A percentile compares a stretch with the other conserved stretches of the same genome.
These are phyloP conservation scores for Ecliptopera silaceata DNA, from an alignment of 2,888 invertebrate species.

Conservation along the genomic window DNA sequence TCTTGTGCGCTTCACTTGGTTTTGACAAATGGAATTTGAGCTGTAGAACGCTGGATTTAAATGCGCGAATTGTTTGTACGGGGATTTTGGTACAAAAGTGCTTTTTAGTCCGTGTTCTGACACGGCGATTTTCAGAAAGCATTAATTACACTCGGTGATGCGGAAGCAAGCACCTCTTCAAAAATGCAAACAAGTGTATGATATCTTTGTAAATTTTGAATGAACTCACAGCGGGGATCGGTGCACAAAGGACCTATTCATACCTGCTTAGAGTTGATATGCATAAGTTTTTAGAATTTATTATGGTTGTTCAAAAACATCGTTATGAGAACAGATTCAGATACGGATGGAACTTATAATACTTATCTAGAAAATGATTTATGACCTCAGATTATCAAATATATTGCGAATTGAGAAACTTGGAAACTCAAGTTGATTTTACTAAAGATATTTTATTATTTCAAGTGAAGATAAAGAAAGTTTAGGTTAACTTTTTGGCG, in stretches of 20 bases:
- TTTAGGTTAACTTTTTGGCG: too few relatives aligned
- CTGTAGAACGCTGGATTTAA: background rate
- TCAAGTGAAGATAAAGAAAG: too few relatives aligned
- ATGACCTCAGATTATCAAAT: too few relatives aligned
- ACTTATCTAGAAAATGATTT: too few relatives aligned
- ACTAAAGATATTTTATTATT: too few relatives aligned
- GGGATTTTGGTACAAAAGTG: background rate
- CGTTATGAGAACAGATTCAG: too few relatives aligned
- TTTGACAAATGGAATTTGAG: slow-evolving; percentile 3
- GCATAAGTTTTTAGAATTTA: too few relatives aligned
- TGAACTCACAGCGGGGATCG: background rate
- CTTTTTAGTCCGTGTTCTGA: slow-evolving; percentile 14
- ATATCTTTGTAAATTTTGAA: slow-evolving; percentile 17
- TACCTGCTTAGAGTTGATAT: background rate
- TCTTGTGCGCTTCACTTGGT: background rate
- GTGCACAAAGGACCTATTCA: background rate
- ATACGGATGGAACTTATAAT: too few relatives aligned
- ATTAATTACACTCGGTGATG: slow-evolving; percentile 50
- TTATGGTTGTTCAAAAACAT: too few relatives aligned
- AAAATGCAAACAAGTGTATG: slow-evolving; percentile 33
- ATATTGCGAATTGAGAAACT: too few relatives aligned
- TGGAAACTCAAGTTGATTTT: too few relatives aligned
- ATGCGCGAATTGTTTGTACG: background rate
- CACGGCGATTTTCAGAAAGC: slow-evolving; percentile 55
- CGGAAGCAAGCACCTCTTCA: slow-evolving; percentile 30